These are phyloP conservation scores for Pinna nobilis DNA, from an alignment of 1,140 invertebrate genomes.

Conservation along the genomic window DNA sequence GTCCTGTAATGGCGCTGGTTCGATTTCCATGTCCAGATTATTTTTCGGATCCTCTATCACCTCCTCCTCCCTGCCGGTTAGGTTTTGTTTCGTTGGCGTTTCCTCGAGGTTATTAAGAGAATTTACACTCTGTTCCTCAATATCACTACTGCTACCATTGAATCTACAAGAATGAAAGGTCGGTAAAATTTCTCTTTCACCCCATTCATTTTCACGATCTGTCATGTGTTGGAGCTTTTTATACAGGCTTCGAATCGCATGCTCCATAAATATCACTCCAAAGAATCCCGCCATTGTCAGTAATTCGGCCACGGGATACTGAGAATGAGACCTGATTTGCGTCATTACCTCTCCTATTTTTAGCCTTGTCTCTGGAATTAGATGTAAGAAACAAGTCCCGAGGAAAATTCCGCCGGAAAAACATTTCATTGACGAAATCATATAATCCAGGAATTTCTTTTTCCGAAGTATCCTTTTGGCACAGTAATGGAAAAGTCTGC, in stretches of 20 bases:
- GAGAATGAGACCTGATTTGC: slow-evolving; percentile 65
- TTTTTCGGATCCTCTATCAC: slow-evolving; percentile 21
- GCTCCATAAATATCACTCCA: slow-evolving; percentile 78
- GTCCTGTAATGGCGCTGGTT: slow-evolving; percentile 57
- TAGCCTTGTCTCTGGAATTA: slow-evolving; percentile 77
- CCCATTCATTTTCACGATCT: slow-evolving; percentile 34
- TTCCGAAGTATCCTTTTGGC: slow-evolving; percentile 53
- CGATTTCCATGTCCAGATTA: slow-evolving; percentile 52
- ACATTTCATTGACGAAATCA: slow-evolving; percentile 69
- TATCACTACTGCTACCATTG: slow-evolving; percentile 28
- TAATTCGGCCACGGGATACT: slow-evolving; percentile 78
- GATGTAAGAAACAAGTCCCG: slow-evolving; percentile 78
- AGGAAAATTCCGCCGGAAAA: slow-evolving; percentile 80
- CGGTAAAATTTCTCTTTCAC: slow-evolving; percentile 38
- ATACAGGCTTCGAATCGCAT: slow-evolving; percentile 61
- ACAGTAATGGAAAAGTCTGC: slow-evolving; percentile 57
- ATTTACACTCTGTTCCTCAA: slow-evolving; percentile 50
- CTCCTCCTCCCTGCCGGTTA: slow-evolving; percentile 5
- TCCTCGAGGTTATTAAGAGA: slow-evolving; percentile 36
- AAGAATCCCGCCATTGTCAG: slow-evolving; percentile 79
- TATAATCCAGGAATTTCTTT: slow-evolving; percentile 58
- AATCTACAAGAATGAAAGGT: slow-evolving; percentile 26
- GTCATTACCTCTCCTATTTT: slow-evolving; percentile 68
- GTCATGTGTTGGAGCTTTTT: slow-evolving; percentile 41
- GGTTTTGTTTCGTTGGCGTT: slow-evolving; percentile 13